These are phyloP conservation scores for Dorcus hopei DNA, from an alignment of 2,888 invertebrate genomes.

Conservation along the genomic window DNA sequence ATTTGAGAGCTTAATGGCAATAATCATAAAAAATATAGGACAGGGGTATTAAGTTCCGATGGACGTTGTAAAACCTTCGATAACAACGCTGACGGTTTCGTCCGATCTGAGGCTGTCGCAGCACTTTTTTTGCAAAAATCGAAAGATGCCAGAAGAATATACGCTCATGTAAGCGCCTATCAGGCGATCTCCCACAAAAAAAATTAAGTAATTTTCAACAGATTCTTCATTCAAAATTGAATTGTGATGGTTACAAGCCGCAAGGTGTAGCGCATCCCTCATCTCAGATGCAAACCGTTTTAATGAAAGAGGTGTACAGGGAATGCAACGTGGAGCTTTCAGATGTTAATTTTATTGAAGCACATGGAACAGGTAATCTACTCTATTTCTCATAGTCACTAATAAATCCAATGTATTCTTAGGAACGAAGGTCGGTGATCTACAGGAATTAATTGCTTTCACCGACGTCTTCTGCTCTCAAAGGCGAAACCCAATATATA, in stretches of 20 bases:
- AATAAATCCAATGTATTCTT: background rate
- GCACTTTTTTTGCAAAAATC: constrained; percentile 70
- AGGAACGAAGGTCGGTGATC: constrained; percentile 77
- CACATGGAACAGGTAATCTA: constrained; percentile 70
- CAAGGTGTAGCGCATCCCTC: constrained; percentile 46
- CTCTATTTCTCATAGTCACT: too few relatives aligned
- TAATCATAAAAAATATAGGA: constrained; percentile 19
- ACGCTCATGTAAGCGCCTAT: constrained; percentile 58
- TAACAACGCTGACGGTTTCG: constrained; percentile 76
- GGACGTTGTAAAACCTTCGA: constrained; percentile 92
- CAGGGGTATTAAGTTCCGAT: constrained; percentile 77
- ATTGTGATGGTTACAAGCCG: constrained; percentile 45
- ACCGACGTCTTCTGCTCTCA: constrained; percentile 73
- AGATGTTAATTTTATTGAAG: constrained; percentile 76
- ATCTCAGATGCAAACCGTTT: constrained; percentile 56
- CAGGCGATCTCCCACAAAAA: constrained; percentile 53
- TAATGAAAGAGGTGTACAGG: constrained; percentile 63
- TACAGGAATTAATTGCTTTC: constrained; percentile 83
- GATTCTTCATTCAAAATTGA: constrained; percentile 39
- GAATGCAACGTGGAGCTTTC: constrained; percentile 69
- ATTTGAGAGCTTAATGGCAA: background rate
- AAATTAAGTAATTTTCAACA: constrained; percentile 50
- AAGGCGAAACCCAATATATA: constrained; percentile 69
- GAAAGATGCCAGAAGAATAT: constrained; percentile 51
- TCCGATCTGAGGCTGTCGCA: constrained; percentile 75